phyloP scores from a whole-genome alignment of 2,113 vertebrate species.

The Ailurus styani region DNA sequence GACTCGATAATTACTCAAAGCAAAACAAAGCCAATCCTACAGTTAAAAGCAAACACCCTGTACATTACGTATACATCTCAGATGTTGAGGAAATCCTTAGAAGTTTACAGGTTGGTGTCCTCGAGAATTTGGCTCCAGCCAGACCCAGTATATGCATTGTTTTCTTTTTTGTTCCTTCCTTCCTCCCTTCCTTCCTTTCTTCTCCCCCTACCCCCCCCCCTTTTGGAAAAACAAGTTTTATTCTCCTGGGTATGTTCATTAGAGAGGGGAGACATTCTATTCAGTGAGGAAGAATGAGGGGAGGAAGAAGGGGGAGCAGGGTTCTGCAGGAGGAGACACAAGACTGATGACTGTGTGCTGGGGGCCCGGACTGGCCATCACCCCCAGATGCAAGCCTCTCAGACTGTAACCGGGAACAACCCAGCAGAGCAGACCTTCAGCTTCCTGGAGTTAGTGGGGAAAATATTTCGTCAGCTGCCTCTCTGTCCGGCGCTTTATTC shows the following conservation, averaged over 20 bases:
- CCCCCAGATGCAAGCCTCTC: not conserved
- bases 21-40: not conserved
- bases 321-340: not conserved
- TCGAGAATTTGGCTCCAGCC: not conserved
- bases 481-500: not conserved
- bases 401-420: not conserved
- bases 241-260: conserved; percentile 50
- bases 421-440: not conserved
- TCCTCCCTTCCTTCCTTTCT: not conserved
- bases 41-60: not conserved
- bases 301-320: not conserved
- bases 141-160: not conserved
- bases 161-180: not conserved
- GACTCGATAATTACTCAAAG: conserved; percentile 9
- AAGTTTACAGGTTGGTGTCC: not conserved
- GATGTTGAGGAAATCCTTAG: not conserved
- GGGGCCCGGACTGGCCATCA: not conserved
- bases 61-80: not conserved
- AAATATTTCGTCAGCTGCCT: not conserved
- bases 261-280: conserved; percentile 31
- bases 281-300: not conserved
- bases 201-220: not conserved
- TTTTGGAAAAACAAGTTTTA: conserved; percentile 63
- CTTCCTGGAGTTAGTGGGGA: not conserved
- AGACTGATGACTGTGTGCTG: not conserved